Base-by-base conservation (phyloP, 2,888 invertebrate genomes). In the Megastigmus dorsalis region DNA sequence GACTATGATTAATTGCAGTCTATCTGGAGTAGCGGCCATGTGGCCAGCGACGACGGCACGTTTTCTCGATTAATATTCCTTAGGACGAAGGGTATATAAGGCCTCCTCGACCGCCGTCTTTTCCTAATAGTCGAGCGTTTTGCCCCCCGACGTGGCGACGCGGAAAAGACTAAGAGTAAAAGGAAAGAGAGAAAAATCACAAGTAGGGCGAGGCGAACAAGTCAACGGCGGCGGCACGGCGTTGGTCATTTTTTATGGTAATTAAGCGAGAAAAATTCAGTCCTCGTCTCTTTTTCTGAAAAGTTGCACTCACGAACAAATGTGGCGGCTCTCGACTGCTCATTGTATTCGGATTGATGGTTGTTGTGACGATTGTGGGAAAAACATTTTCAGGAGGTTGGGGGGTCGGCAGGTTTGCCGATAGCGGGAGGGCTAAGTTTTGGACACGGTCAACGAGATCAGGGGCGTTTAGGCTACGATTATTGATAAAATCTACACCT, bases 1-100 rank as follows among this genome's bases (percentile, higher is more conserved):
- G 23, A n/a, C 43, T 36, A 65, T 72, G 72, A 72, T 72, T 72
- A 72, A 72, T 72, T 66, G 50, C 57, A 13, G 65, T n/a, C 50
- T 52, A 48, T 45, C n/a, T n/a, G 10, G 43, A 63, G 18, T 15
- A n/a, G 60, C 66, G 18, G 60, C 66, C 59, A 66, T 66, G 72
- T 72, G 60, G 66, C 66, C 59, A 9, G 26, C 36, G 48, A 54
- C 28, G 60, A 36, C 50, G 62, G 52, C 59, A 74, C 74, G 65
- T 70, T 69, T 70, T 26, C 69, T 60, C 69, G 65, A 74, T 69
- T 69, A 69, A 74, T 74, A 74, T 74, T 69, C 63, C 57, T 69
- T 67, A 59, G 52, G n/a, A 10, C 10, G 45, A 45, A 13, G 26
- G 10, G 33, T n/a, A 20, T 20, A 20, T 26, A 2, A 1, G 10